phyloP scores from a whole-genome alignment of 2,113 vertebrate species.

The Pao palembangensis region DNA sequence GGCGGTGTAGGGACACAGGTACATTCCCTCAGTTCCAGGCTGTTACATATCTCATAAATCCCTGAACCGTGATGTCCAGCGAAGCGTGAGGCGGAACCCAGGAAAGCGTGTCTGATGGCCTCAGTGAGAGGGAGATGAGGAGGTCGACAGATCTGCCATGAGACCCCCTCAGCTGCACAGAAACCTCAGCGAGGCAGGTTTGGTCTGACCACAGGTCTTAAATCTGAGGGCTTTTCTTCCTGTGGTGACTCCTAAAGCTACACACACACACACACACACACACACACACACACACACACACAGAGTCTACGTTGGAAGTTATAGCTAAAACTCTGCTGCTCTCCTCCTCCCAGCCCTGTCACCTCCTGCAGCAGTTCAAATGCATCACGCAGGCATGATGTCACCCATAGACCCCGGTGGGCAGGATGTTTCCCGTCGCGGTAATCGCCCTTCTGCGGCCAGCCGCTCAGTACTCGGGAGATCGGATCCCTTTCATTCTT shows the following conservation, averaged over 20 bases:
- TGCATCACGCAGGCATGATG: conserved; percentile 67
- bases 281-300: conserved; percentile 2
- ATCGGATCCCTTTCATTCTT: conserved; percentile 57
- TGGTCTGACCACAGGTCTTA: conserved; percentile 50
- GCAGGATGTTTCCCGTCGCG: conserved; percentile 70
- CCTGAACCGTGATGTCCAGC: conserved; percentile 42
- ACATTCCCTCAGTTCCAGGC: conserved; percentile 26
- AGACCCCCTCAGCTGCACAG: conserved; percentile 12
- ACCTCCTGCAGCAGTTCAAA: conserved; percentile 49
- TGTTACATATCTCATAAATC: conserved; percentile 43
- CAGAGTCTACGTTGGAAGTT: conserved; percentile 49
- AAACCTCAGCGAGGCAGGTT: conserved; percentile 17
- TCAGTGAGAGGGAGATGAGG: conserved; percentile 38
- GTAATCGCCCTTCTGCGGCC: conserved; percentile 66
- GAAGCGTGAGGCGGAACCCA: conserved; percentile 47
- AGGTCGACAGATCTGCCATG: conserved; percentile 34
- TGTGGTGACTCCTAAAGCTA: conserved; percentile 38
- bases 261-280: conserved; percentile 8
- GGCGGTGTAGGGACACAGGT: conserved; percentile 1
- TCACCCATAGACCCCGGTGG: conserved; percentile 62
- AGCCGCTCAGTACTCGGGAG: conserved; percentile 57
- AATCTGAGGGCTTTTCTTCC: conserved; percentile 54
- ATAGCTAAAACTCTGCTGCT: conserved; percentile 58
- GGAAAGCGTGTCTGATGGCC: conserved; percentile 36
- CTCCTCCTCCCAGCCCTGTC: conserved; percentile 53